Evolutionary conservation across 2,888 invertebrate genomes (phyloP).

Genomic region (Caenorhabditis zanzibari): DNA sequence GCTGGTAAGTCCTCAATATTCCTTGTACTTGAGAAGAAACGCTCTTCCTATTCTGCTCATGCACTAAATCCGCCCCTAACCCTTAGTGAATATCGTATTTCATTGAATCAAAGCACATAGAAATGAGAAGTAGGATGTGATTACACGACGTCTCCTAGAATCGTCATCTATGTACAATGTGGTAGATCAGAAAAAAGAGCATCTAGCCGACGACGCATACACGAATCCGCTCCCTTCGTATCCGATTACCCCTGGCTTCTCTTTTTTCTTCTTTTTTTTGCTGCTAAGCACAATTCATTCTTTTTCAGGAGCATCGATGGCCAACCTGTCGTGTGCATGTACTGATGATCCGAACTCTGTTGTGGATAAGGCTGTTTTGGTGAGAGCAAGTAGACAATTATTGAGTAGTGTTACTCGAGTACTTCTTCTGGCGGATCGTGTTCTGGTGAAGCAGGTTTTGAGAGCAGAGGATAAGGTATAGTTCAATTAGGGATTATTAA

Average conservation of each 20-base stretch:
- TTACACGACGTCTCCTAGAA: constrained; percentile 22
- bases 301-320: constrained; percentile 78
- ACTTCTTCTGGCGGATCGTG: constrained; percentile 95
- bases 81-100: constrained; percentile 31
- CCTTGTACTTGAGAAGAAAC: constrained; percentile 16
- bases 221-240: constrained; percentile 51
- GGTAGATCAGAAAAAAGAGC: constrained; percentile 34
- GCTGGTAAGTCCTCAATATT: constrained; percentile 88
- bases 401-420: constrained; percentile 96
- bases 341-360: constrained; percentile 65
- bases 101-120: constrained; percentile 49
- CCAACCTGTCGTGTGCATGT: constrained; percentile 75
- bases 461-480: constrained; percentile 95
- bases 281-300: constrained; percentile 25
- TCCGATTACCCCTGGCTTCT: constrained; percentile 48
- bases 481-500: not conserved
- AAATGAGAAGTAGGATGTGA: constrained; percentile 18
- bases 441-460: constrained; percentile 96
- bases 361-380: constrained; percentile 86
- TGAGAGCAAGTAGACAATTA: constrained; percentile 94
- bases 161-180: constrained; percentile 28
- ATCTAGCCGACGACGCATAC: constrained; percentile 58
- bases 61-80: constrained; percentile 47
- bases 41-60: not conserved
- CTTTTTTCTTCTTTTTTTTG: constrained; percentile 13